Conservation (phyloP, 2,797 vertebrate species). For the Luscinia luscinia region DNA sequence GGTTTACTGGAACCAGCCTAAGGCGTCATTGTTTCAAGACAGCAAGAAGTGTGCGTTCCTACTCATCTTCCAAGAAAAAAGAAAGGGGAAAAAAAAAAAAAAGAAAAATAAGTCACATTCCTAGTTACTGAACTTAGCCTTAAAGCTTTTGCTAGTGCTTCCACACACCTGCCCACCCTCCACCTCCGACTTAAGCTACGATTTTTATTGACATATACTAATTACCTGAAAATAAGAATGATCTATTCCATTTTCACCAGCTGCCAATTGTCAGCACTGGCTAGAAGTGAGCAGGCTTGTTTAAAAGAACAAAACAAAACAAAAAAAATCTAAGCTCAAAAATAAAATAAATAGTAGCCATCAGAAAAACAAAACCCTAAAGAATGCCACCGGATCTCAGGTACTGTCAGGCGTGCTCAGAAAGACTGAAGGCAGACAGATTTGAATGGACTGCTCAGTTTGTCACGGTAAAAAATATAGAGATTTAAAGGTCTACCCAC, state of each 20-base stretch:
- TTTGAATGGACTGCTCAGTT: slow-evolving; percentile 63
- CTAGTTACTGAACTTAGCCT: background rate
- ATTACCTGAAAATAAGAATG: slow-evolving; percentile 70
- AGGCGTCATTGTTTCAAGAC: slow-evolving; percentile 51
- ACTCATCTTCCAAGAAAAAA: background rate
- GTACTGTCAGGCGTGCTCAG: slow-evolving; percentile 37
- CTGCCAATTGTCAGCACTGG: slow-evolving; percentile 64
- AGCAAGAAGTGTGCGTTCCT: slow-evolving; percentile 15
- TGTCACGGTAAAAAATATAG: slow-evolving; percentile 10
- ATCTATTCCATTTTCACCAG: slow-evolving; percentile 36
- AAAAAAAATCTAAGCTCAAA: background rate
- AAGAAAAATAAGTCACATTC: background rate
- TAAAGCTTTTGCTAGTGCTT: background rate
- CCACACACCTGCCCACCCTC: background rate
- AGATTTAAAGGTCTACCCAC: slow-evolving; percentile 34
- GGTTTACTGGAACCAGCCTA: slow-evolving; percentile 16
- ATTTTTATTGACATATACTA: slow-evolving; percentile 61
- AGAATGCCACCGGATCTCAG: slow-evolving; percentile 36
- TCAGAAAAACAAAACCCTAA: background rate
- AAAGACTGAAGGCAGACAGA: slow-evolving; percentile 64
- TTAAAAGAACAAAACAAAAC: slow-evolving; percentile 20
- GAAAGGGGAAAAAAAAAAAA: background rate
- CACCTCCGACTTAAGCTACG: slow-evolving; percentile 31
- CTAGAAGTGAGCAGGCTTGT: slow-evolving; percentile 51
- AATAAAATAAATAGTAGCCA: slow-evolving; percentile 19